Percentiles rank a stretch among this genome's conserved stretches.
Conservation (phyloP, 2,113 vertebrate species). For the Ornithorhynchus anatinus region DNA sequence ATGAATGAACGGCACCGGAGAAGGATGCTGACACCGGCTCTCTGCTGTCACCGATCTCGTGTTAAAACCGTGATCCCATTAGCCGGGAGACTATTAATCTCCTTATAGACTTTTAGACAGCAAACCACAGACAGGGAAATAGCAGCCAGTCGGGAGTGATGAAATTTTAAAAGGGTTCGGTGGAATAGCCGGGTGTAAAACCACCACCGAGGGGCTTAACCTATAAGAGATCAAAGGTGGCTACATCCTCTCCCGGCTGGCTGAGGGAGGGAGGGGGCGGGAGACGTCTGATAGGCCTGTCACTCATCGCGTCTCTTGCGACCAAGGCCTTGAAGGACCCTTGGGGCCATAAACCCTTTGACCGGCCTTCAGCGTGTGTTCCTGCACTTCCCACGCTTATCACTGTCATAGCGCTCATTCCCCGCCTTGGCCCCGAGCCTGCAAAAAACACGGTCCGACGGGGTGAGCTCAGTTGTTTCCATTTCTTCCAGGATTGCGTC, state of each 20-base stretch:
- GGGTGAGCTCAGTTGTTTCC: background rate
- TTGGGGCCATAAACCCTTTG: background rate
- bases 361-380: background rate
- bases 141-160: conserved; percentile 41
- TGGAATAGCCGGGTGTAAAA: conserved; percentile 30
- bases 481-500: background rate
- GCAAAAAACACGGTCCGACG: background rate
- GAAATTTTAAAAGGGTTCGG: conserved; percentile 38
- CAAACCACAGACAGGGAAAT: conserved; percentile 50
- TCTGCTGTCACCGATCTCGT: conserved; percentile 11
- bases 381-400: background rate
- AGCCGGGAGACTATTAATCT: conserved; percentile 62
- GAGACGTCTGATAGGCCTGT: background rate
- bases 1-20: too few relatives aligned
- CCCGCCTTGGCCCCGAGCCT: background rate
- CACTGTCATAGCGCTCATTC: background rate
- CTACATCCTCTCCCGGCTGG: background rate
- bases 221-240: background rate
- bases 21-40: background rate
- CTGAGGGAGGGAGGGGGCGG: background rate
- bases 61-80: conserved; percentile 50
- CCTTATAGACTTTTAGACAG: conserved; percentile 36
- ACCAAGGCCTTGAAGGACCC: background rate
- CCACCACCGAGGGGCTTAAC: conserved; percentile 9
- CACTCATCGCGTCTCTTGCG: conserved; percentile 8